These are phyloP conservation scores for Caenorhabditis parvicauda DNA, from an alignment of 2,888 invertebrate species.

Conservation along the genomic window DNA sequence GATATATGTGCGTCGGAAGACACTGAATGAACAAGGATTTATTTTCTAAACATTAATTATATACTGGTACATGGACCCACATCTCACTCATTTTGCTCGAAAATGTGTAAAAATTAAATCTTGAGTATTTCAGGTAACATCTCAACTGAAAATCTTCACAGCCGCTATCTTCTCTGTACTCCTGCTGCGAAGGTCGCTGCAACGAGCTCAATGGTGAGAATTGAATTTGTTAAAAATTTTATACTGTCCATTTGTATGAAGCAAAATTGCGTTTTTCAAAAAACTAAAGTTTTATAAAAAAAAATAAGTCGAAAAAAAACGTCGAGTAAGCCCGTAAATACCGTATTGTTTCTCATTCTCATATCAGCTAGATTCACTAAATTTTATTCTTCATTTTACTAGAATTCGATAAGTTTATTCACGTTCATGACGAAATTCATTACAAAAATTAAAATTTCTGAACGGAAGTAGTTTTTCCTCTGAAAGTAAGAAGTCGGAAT, in stretches of 20 bases:
- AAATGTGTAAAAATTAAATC: background rate
- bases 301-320: too few relatives aligned
- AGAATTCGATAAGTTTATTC: too few relatives aligned
- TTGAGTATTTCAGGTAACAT: slow-evolving; percentile 66
- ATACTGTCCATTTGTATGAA: background rate
- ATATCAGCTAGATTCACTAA: too few relatives aligned
- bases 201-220: slow-evolving; percentile 34
- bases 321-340: too few relatives aligned
- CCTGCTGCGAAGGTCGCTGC: slow-evolving; percentile 64
- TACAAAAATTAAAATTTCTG: too few relatives aligned
- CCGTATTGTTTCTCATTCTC: too few relatives aligned
- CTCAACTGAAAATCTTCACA: slow-evolving; percentile 67
- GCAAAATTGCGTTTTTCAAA: background rate
- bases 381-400: too few relatives aligned
- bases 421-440: too few relatives aligned
- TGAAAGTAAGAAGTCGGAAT: too few relatives aligned
- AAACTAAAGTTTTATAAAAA: background rate
- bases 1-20: too few relatives aligned
- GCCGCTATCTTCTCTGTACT: slow-evolving; percentile 67
- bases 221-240: background rate
- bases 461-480: too few relatives aligned
- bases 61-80: background rate
- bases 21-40: background rate
- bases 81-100: background rate
- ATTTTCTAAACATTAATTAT: background rate